Conservation (phyloP, 1,140 invertebrate genomes). For the Drosophila melanica region DNA sequence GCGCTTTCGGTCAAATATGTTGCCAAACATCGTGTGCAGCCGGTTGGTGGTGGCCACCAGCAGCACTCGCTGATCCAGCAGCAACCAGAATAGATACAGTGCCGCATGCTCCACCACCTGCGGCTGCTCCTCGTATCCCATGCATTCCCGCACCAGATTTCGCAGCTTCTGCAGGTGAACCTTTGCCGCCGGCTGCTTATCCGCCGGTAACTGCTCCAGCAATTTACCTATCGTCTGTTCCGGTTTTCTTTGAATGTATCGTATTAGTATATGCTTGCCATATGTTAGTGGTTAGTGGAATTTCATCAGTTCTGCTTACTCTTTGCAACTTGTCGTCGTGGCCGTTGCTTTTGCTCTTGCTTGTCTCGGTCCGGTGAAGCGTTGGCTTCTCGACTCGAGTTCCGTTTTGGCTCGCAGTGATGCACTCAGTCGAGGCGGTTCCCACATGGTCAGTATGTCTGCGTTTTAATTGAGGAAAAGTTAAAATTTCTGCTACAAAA, state of each 20-base stretch:
- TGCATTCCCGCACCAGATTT: slow-evolving; percentile 75
- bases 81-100: slow-evolving; percentile 72
- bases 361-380: slow-evolving; percentile 35
- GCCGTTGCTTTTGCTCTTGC: slow-evolving; percentile 14
- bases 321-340: slow-evolving; percentile 52
- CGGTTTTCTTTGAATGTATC: slow-evolving; percentile 25
- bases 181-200: slow-evolving; percentile 63
- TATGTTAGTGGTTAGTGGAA: slow-evolving; percentile 4
- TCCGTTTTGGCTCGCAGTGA: slow-evolving; percentile 75
- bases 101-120: slow-evolving; percentile 78
- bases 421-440: slow-evolving; percentile 71
- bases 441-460: slow-evolving; percentile 57
- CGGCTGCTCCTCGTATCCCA: slow-evolving; percentile 81
- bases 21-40: slow-evolving; percentile 69
- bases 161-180: slow-evolving; percentile 74
- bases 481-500: slow-evolving; percentile 22
- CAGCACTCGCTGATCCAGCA: slow-evolving; percentile 70
- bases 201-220: slow-evolving; percentile 57
- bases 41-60: slow-evolving; percentile 68
- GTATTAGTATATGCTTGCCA: too few species aligned
- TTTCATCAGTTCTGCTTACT: slow-evolving; percentile 64
- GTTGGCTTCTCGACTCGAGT: slow-evolving; percentile 60
- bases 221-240: slow-evolving; percentile 67
- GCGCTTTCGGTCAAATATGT: slow-evolving; percentile 70
- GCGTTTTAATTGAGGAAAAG: slow-evolving; percentile 17